phyloP scores from a whole-genome alignment of 2,113 vertebrate species.

The Stigmatopora nigra region DNA sequence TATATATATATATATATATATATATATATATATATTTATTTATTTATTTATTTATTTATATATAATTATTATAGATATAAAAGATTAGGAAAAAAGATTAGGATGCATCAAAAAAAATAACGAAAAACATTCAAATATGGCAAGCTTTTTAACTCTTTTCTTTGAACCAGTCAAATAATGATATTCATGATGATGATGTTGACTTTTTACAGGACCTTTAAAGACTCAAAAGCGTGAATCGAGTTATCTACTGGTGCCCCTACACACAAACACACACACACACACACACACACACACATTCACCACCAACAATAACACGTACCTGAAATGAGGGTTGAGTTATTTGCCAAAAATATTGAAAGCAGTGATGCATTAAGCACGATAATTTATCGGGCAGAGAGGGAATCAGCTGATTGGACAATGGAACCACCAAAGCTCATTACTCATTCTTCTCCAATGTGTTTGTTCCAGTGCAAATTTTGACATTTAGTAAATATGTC shows the following conservation, averaged over 20 bases:
- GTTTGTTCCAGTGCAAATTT: constrained; percentile 73
- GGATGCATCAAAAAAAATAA: too few relatives aligned
- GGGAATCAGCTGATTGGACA: constrained; percentile 28
- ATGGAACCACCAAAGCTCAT: constrained; percentile 58
- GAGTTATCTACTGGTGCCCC: background rate
- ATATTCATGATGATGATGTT: too few relatives aligned
- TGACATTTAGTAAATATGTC: constrained; percentile 69
- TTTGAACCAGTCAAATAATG: too few relatives aligned
- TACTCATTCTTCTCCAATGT: constrained; percentile 53
- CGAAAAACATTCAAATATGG: background rate
- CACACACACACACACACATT: constrained; percentile 7
- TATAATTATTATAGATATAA: too few relatives aligned
- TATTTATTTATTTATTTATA: too few relatives aligned
- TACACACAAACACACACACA: background rate
- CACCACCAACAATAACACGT: constrained; percentile 11
- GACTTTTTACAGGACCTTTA: background rate
- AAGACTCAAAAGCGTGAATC: background rate
- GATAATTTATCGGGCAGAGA: constrained; percentile 37
- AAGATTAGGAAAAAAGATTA: too few relatives aligned
- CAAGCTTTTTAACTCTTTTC: background rate
- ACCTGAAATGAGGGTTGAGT: constrained; percentile 14
- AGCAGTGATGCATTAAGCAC: constrained; percentile 48
- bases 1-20: too few relatives aligned
- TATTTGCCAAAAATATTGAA: constrained; percentile 45
- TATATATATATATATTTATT: too few relatives aligned